A percentile compares a stretch with the other conserved stretches of the same genome.
phyloP scores from a whole-genome alignment of 2,797 vertebrate species.

The Poeciliopsis presidionis region DNA sequence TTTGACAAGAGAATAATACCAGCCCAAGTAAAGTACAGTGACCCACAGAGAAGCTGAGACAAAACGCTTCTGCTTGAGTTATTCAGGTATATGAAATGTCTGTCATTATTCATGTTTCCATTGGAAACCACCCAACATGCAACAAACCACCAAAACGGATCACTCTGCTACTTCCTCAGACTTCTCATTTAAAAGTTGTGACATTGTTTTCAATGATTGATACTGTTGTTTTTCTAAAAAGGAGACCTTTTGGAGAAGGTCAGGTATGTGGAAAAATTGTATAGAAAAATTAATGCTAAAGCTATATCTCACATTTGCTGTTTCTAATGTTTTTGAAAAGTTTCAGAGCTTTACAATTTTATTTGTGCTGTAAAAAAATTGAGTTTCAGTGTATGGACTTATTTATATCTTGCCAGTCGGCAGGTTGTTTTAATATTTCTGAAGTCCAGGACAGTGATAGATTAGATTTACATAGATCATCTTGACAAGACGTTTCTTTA shows the following conservation, averaged over 20 bases:
- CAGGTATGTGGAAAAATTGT: neutral
- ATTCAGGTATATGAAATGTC: no score
- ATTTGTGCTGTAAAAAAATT: neutral
- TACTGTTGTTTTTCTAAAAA: neutral
- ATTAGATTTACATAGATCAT: neutral
- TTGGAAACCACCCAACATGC: neutral
- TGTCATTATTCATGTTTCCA: neutral
- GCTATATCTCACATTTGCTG: neutral
- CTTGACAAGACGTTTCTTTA: neutral
- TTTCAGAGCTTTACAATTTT: neutral
- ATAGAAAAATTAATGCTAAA: neutral
- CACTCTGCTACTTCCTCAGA: neutral
- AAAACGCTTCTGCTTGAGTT: no score
- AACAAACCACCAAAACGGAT: neutral
- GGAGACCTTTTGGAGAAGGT: neutral
- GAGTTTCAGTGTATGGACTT: neutral
- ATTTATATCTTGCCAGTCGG: no score
- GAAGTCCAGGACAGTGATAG: neutral
- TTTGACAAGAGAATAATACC: neutral
- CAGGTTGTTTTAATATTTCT: neutral
- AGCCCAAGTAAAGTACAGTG: neutral
- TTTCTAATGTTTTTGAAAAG: neutral
- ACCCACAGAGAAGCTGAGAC: neutral
- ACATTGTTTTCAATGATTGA: neutral
- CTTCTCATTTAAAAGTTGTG: neutral